These are phyloP conservation scores for Meteorus sp. DNA, from an alignment of 1,140 invertebrate species.

Conservation along the genomic window DNA sequence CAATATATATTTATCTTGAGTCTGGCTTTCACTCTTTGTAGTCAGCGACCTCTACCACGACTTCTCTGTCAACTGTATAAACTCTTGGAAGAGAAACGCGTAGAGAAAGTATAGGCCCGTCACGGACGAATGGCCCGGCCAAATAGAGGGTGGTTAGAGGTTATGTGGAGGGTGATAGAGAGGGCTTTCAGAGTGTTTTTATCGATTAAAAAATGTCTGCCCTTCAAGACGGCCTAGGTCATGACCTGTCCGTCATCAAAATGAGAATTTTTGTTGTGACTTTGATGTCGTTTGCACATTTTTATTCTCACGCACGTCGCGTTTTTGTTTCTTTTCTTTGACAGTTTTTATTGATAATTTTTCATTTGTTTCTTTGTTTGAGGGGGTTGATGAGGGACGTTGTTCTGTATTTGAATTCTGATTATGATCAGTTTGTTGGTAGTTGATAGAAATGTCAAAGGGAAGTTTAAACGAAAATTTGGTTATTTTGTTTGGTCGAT, in stretches of 20 bases:
- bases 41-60: conserved; percentile 19
- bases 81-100: background rate
- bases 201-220: conserved; percentile 62
- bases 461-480: too few species aligned
- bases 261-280: too few species aligned
- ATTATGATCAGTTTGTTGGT: too few species aligned
- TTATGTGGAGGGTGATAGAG: too few species aligned
- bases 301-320: conserved; percentile 24
- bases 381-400: too few species aligned
- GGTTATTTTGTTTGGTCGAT: too few species aligned
- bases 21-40: background rate
- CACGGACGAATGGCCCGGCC: conserved; percentile 15
- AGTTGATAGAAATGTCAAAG: too few species aligned
- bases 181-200: conserved; percentile 43
- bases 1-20: too few species aligned
- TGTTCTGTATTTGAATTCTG: too few species aligned
- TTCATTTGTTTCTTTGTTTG: too few species aligned
- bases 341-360: too few species aligned
- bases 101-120: conserved; percentile 11
- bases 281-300: too few species aligned
- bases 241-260: conserved; percentile 53
- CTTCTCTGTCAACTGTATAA: background rate
- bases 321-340: conserved; percentile 15
- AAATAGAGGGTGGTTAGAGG: conserved; percentile 24
- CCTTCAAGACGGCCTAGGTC: conserved; percentile 61